Conservation (phyloP, 2,113 vertebrate genomes). For the Crotophaga sulcirostris region DNA sequence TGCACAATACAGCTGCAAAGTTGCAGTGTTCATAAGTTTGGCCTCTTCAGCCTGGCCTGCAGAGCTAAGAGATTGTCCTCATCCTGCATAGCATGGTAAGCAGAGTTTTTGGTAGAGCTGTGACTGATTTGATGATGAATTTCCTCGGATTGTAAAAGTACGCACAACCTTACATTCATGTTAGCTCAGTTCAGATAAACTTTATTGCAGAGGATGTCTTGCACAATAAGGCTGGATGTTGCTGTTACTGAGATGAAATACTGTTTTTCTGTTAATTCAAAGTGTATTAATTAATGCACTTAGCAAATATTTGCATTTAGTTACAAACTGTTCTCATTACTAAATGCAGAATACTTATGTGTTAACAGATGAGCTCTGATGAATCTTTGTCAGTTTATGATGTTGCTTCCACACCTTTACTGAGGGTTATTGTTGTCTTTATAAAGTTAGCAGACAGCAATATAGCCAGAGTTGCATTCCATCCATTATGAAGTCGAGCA, state of each 20-base stretch:
- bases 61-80: not conserved
- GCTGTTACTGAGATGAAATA: not conserved
- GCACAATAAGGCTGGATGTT: not conserved
- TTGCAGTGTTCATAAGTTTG: not conserved
- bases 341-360: not conserved
- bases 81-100: not conserved
- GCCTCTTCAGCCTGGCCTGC: not conserved
- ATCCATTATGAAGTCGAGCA: not conserved
- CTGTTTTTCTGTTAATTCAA: not conserved
- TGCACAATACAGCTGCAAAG: not conserved
- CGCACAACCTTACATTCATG: fast-evolving
- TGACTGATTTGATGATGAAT: not conserved
- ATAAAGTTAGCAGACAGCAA: not conserved
- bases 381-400: not conserved
- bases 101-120: not conserved
- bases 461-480: not conserved
- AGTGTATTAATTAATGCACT: not conserved
- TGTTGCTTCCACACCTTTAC: not conserved
- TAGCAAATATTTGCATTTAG: not conserved
- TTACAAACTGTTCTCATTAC: not conserved
- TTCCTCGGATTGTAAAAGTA: not conserved
- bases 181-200: not conserved
- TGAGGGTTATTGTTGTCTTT: not conserved
- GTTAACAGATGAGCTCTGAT: not conserved
- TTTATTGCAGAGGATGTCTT: not conserved